Evolutionary conservation across 2,113 vertebrate species (phyloP).

Genomic region (Hystrix brachyura): DNA sequence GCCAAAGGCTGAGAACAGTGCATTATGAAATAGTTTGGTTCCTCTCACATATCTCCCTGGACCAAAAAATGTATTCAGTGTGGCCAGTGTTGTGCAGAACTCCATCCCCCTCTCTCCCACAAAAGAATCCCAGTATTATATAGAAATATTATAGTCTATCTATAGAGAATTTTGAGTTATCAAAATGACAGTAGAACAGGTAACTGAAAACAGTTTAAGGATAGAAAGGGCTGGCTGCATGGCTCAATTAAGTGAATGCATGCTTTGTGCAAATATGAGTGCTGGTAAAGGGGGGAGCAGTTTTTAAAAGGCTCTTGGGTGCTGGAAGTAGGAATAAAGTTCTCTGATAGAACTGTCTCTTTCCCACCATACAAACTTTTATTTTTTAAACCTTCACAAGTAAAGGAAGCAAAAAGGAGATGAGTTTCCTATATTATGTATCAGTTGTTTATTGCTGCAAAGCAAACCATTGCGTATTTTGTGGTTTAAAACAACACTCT

Average conservation of each 20-base stretch:
- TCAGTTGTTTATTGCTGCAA: background rate
- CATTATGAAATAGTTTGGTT: background rate
- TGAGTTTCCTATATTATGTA: background rate
- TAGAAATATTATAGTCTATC: background rate
- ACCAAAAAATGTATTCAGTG: background rate
- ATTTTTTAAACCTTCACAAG: background rate
- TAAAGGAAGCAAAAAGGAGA: background rate
- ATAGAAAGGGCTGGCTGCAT: background rate
- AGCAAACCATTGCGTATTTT: background rate
- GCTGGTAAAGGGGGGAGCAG: background rate
- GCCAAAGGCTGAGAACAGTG: background rate
- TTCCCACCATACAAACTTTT: background rate
- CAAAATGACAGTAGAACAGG: background rate
- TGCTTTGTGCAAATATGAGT: background rate
- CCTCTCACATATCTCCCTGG: background rate
- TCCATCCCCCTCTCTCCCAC: too few species aligned
- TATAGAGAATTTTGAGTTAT: background rate
- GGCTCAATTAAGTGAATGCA: background rate
- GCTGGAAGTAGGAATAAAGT: background rate
- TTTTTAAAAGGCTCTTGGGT: background rate
- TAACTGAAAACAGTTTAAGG: background rate
- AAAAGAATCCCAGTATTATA: background rate
- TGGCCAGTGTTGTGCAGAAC: background rate
- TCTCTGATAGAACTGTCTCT: background rate
- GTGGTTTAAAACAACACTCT: background rate